Percentiles rank a stretch among this genome's conserved stretches.
Evolutionary conservation across 2,797 vertebrate genomes (phyloP).

Genomic region (Clangula hyemalis): DNA sequence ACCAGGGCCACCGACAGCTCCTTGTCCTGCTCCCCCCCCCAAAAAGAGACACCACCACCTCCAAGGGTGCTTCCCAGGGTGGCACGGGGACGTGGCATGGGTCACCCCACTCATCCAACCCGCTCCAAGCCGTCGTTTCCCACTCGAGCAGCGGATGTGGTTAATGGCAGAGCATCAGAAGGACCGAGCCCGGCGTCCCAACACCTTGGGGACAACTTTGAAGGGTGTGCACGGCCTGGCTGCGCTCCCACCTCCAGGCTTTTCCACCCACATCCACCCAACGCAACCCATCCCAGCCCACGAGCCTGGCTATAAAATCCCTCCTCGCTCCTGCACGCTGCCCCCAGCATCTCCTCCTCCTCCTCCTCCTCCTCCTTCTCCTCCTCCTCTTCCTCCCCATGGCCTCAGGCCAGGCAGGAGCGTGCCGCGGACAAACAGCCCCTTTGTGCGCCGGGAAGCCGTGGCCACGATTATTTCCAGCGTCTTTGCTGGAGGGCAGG

Average conservation of each 20-base stretch:
- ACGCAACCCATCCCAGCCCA: not conserved
- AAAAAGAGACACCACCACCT: fast-evolving
- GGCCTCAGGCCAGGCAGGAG: not conserved
- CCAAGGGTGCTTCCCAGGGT: not conserved
- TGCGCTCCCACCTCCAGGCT: not conserved
- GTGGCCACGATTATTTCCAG: not conserved
- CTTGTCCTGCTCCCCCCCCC: too few relatives aligned
- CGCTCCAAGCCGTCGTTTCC: not conserved
- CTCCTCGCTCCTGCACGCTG: not conserved
- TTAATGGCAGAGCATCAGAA: not conserved
- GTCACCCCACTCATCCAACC: not conserved
- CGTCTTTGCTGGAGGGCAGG: not conserved
- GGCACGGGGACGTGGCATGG: fast-evolving
- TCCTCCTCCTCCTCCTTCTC: too few relatives aligned
- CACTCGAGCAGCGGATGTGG: not conserved
- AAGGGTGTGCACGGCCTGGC: not conserved
- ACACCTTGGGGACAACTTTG: not conserved
- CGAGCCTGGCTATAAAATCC: not conserved
- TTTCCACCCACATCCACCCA: not conserved
- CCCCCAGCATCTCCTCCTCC: too few relatives aligned
- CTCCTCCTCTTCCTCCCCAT: too few relatives aligned
- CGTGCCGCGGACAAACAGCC: not conserved
- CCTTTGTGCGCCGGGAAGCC: too few relatives aligned
- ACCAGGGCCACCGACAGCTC: not conserved
- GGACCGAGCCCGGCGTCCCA: not conserved